Evolutionary conservation across 1,140 invertebrate species (phyloP).

Genomic region (Drosophila equinoxialis): DNA sequence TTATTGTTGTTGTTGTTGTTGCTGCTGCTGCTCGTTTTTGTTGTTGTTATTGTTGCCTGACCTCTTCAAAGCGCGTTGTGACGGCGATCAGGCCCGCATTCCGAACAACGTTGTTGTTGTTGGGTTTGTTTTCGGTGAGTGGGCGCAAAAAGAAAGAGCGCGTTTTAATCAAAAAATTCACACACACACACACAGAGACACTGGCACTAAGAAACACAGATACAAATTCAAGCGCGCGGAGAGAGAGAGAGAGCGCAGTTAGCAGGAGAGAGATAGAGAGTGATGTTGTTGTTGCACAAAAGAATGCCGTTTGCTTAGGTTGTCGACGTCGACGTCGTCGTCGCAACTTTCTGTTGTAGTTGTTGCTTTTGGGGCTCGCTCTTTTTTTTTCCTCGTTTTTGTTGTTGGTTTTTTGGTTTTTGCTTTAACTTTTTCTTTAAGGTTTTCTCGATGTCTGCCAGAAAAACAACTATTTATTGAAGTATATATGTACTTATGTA

Average conservation of each 20-base stretch:
- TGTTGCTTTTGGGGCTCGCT: slow-evolving; percentile 30
- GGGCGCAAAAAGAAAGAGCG: slow-evolving; percentile 51
- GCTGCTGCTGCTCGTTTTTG: slow-evolving; percentile 34
- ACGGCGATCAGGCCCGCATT: slow-evolving; percentile 68
- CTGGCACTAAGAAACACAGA: slow-evolving; percentile 24
- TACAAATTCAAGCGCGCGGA: slow-evolving; percentile 7
- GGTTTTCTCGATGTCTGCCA: slow-evolving; percentile 14
- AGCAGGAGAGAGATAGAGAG: slow-evolving; percentile 31
- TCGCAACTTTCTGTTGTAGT: slow-evolving; percentile 56
- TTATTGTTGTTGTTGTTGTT: slow-evolving; percentile 27
- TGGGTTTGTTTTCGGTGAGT: slow-evolving; percentile 23
- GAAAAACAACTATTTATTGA: slow-evolving; percentile 2
- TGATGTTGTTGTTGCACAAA: slow-evolving; percentile 78
- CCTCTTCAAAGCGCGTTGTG: slow-evolving; percentile 69
- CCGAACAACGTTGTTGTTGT: slow-evolving; percentile 50
- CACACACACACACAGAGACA: slow-evolving; percentile 25
- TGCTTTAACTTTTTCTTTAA: slow-evolving; percentile 62
- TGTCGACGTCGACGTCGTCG: slow-evolving; percentile 62
- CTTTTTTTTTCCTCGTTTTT: slow-evolving; percentile 33
- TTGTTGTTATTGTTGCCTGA: slow-evolving; percentile 52
- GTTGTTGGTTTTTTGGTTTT: slow-evolving; percentile 18
- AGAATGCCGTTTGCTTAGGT: slow-evolving; percentile 82
- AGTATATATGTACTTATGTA: background rate
- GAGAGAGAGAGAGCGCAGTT: slow-evolving; percentile 6
- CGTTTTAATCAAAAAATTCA: slow-evolving; percentile 77